Percentiles rank a stretch among this genome's conserved stretches.
Evolutionary conservation across 2,888 invertebrate genomes (phyloP).

Genomic region (Tridacna crocea): DNA sequence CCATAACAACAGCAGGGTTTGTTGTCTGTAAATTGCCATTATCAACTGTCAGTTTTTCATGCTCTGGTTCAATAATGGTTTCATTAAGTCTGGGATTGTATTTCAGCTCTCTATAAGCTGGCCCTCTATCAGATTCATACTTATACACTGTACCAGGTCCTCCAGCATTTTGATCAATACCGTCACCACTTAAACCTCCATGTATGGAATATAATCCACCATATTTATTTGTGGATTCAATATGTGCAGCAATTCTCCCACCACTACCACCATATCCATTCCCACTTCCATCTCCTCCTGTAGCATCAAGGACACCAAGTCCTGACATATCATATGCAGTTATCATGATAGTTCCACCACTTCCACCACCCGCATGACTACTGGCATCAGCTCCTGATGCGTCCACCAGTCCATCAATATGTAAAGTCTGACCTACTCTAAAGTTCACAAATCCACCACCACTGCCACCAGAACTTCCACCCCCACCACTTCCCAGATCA

Average conservation of each 20-base stretch:
- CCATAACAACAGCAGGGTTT: slow-evolving; percentile 77
- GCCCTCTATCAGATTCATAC: slow-evolving; percentile 74
- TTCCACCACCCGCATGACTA: slow-evolving; percentile 68
- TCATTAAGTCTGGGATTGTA: slow-evolving; percentile 72
- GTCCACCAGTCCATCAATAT: slow-evolving; percentile 72
- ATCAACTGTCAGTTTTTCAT: slow-evolving; percentile 70
- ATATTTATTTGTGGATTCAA: slow-evolving; percentile 67
- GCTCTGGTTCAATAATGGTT: slow-evolving; percentile 71
- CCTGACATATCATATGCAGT: slow-evolving; percentile 74
- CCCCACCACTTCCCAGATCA: slow-evolving; percentile 75
- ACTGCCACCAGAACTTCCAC: slow-evolving; percentile 60
- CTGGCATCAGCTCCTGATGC: slow-evolving; percentile 61
- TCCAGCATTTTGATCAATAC: slow-evolving; percentile 55
- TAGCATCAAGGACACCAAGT: slow-evolving; percentile 70
- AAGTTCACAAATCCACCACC: slow-evolving; percentile 74
- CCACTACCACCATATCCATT: slow-evolving; percentile 72
- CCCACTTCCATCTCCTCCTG: slow-evolving; percentile 68
- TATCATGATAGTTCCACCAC: slow-evolving; percentile 74
- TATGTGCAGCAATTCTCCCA: slow-evolving; percentile 72
- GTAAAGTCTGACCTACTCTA: slow-evolving; percentile 66
- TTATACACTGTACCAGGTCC: slow-evolving; percentile 78
- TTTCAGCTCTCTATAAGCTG: slow-evolving; percentile 76
- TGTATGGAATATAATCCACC: slow-evolving; percentile 68
- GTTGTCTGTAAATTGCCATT: slow-evolving; percentile 63
- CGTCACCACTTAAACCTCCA: slow-evolving; percentile 65